Base-by-base conservation (phyloP, 1,140 invertebrate species). In the Paralvinella palmiformis region DNA sequence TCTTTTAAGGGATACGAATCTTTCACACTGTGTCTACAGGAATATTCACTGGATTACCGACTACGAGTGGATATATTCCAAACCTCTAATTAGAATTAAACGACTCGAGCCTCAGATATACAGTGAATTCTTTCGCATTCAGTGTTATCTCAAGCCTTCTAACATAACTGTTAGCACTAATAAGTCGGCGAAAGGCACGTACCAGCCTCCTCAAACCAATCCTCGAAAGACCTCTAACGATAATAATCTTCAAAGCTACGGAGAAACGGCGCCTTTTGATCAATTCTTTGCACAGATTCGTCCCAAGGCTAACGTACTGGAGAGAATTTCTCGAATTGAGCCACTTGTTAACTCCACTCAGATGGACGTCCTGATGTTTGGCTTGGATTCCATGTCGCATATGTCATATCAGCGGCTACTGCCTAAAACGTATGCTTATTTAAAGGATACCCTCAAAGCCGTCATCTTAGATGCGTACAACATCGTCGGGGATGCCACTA, bases 401-500 rank as follows among this genome's bases (percentile, higher is more conserved):
- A 58, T 77, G 48, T 66, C 71, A 4, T 74, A 69, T 59, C 69
- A 71, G 45, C 67, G 75, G 41, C 73, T 73, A 59, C 63, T 77
- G n/a, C 75, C 74, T 3, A 37, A 61, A 44, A 75, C 75, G 1
- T 73, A 72, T 52, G 64, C 59, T 20, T 72, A 66, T 20, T 52
- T 77, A 31, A 71, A 70, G 60, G 67, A 73, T 29, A 62, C 63
- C 7, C 63, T 75, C 33, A 67, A 65, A 20, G 65, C 71, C 15
- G 66, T 68, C 0, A 65, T 75, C 41, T 62, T 75, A 53, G 62
- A 77, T 64, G 71, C 68, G 13, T 75, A 77, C 59, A 77, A 77
- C 59, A 77, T 75, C 59, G 71, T 77, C 4, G 75, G 75, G 0
- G 75, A 77, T 69, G 75, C 69, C 15, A 77, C 75, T 7, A 73